These are phyloP conservation scores for Gasteruption jaculator DNA, from an alignment of 2,888 invertebrate genomes.

Conservation along the genomic window DNA sequence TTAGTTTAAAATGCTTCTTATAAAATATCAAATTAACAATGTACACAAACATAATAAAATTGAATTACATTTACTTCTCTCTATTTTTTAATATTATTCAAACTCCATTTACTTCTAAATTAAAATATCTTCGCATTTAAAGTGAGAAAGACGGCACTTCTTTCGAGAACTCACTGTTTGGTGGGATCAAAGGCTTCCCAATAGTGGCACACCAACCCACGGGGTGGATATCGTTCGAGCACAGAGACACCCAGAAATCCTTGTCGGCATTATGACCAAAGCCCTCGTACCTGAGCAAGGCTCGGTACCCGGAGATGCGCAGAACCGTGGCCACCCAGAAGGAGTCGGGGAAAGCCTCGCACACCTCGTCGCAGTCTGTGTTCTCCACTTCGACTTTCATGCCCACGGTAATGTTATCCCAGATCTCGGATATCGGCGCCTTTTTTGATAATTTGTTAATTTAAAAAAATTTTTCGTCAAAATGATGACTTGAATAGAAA, in stretches of 20 bases:
- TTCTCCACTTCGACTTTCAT: slow-evolving; percentile 93
- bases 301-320: slow-evolving; percentile 84
- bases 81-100: too few relatives aligned
- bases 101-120: neutral
- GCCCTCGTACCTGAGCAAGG: slow-evolving; percentile 83
- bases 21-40: slow-evolving; percentile 1
- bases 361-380: slow-evolving; percentile 78
- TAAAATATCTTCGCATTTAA: slow-evolving; percentile 6
- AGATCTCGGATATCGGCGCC: slow-evolving; percentile 84
- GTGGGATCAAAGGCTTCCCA: slow-evolving; percentile 92
- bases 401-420: slow-evolving; percentile 84
- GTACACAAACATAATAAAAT: too few relatives aligned
- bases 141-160: neutral
- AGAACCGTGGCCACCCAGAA: slow-evolving; percentile 97
- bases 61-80: too few relatives aligned
- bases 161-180: slow-evolving; percentile 61
- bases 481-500: slow-evolving; percentile 1
- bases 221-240: slow-evolving; percentile 91
- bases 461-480: slow-evolving; percentile 3
- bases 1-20: too few relatives aligned
- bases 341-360: slow-evolving; percentile 75
- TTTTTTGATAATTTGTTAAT: slow-evolving; percentile 29
- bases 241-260: slow-evolving; percentile 96
- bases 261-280: slow-evolving; percentile 82
- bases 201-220: slow-evolving; percentile 98